phyloP scores from a whole-genome alignment of 2,888 invertebrate species.

The Julus scandinavius region DNA sequence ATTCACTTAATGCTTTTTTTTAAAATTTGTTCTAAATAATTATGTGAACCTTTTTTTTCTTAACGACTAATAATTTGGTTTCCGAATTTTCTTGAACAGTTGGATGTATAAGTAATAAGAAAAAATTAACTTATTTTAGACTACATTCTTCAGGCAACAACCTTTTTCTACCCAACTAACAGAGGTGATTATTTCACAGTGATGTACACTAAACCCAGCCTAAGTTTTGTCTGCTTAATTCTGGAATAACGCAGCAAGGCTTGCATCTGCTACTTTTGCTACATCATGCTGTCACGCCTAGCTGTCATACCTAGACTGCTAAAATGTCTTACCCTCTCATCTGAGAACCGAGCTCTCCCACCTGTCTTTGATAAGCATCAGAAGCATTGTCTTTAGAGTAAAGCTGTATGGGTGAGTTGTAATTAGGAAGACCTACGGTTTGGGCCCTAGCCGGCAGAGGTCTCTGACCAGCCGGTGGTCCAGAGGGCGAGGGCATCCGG shows the following conservation, averaged over 20 bases:
- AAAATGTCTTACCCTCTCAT: constrained; percentile 53
- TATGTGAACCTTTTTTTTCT: no score
- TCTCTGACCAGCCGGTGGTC: constrained; percentile 61
- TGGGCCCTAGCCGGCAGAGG: constrained; percentile 59
- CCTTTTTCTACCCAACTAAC: no score
- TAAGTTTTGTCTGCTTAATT: neutral
- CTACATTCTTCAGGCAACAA: no score
- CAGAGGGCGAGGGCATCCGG: constrained; percentile 61
- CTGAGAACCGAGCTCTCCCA: constrained; percentile 58
- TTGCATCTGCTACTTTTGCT: neutral
- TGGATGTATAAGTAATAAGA: no score
- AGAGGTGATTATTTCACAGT: no score
- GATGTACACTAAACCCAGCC: no score
- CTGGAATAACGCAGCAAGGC: neutral
- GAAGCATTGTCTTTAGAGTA: constrained; percentile 63
- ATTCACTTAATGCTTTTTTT: no score
- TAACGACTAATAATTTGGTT: no score
- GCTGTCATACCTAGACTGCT: neutral
- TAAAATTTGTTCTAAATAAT: no score
- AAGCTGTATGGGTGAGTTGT: constrained; percentile 64
- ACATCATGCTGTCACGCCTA: neutral
- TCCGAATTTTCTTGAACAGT: no score
- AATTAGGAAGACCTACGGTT: constrained; percentile 61
- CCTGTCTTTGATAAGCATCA: constrained; percentile 61
- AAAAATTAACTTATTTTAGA: no score